Evolutionary conservation across 1,140 invertebrate genomes (phyloP).

Genomic region (Leptopilina boulardi): DNA sequence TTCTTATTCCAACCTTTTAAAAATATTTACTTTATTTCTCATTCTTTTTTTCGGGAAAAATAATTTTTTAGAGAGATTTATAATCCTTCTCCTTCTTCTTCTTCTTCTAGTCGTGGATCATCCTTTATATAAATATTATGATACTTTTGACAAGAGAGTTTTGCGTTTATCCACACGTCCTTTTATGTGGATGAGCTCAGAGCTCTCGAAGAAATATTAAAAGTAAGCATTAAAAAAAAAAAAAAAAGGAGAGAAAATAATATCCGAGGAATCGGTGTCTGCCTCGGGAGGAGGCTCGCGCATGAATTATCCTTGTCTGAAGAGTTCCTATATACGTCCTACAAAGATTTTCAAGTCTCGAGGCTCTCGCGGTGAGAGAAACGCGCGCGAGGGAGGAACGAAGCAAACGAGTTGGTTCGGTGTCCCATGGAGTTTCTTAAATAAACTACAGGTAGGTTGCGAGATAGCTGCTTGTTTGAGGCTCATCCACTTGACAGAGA

Average conservation of each 20-base stretch:
- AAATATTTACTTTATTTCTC: too few relatives aligned
- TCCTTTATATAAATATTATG: constrained; percentile 17
- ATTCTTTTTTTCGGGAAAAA: too few relatives aligned
- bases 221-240: not conserved
- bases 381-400: constrained; percentile 15
- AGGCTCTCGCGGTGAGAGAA: not conserved
- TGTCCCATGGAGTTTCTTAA: constrained; percentile 57
- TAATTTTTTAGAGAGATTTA: not conserved
- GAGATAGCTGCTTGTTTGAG: constrained; percentile 44
- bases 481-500: constrained; percentile 33
- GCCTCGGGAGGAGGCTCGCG: constrained; percentile 25
- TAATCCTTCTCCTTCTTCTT: not conserved
- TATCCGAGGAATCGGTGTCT: constrained; percentile 23
- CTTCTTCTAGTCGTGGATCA: not conserved
- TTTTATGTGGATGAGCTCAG: not conserved
- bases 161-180: constrained; percentile 14
- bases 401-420: constrained; percentile 35
- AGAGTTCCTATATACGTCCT: constrained; percentile 29
- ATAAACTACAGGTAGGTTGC: constrained; percentile 58
- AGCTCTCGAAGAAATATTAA: constrained; percentile 6
- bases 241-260: not conserved
- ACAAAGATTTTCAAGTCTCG: constrained; percentile 13
- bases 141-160: constrained; percentile 14
- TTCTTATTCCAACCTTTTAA: too few relatives aligned
- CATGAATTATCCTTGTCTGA: constrained; percentile 32